Percentiles rank a stretch among this genome's conserved stretches.
These are phyloP conservation scores for Megalops cyprinoides DNA, from an alignment of 2,797 vertebrate species.

Conservation along the genomic window DNA sequence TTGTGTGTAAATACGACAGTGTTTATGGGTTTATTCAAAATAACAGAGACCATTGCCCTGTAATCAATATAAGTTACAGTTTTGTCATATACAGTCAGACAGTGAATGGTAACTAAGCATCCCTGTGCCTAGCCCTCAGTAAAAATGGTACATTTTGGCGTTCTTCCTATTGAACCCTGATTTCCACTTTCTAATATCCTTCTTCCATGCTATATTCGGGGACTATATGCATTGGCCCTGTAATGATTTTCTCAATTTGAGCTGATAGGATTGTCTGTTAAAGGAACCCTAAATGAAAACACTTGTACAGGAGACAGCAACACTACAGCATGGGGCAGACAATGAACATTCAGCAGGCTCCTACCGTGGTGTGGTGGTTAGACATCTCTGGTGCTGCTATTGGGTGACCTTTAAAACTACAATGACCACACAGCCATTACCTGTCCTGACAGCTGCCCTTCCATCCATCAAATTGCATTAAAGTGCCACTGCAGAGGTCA, in stretches of 20 bases:
- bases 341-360: neutral
- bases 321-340: neutral
- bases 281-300: neutral
- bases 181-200: neutral
- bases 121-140: neutral
- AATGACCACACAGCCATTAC: neutral
- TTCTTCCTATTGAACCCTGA: neutral
- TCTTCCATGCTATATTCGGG: neutral
- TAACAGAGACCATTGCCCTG: neutral
- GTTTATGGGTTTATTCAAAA: neutral
- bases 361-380: no score
- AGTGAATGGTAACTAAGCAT: neutral
- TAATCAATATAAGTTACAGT: neutral
- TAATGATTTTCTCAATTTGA: neutral
- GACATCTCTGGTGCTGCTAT: neutral
- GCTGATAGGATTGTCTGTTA: neutral
- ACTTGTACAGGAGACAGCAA: neutral
- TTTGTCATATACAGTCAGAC: neutral
- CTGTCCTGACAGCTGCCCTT: neutral
- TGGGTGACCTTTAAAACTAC: neutral
- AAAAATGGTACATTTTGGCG: neutral
- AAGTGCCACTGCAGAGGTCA: neutral
- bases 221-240: neutral
- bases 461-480: neutral
- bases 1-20: neutral